Percentiles rank a stretch among this genome's conserved stretches.
These are phyloP conservation scores for Zoanthus sansibaricus DNA, from an alignment of 92 coral and sea anemone species.

Conservation along the genomic window DNA sequence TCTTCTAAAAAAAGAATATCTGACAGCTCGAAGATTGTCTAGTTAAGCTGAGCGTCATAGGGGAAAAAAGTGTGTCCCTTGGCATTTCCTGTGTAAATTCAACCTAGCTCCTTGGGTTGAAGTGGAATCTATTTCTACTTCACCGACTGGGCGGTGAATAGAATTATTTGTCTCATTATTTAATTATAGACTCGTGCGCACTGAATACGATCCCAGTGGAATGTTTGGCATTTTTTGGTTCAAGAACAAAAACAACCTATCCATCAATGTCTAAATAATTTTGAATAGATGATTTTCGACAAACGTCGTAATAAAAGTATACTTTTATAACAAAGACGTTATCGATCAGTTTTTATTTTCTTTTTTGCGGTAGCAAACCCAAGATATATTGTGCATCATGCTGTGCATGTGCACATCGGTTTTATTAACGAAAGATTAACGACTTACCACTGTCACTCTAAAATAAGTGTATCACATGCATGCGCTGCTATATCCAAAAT, in stretches of 20 bases:
- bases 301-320: neutral
- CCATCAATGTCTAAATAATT: slow-evolving; percentile 28
- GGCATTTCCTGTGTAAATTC: too few species aligned
- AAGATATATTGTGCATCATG: too few species aligned
- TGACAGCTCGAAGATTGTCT: too few species aligned
- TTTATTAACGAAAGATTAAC: too few species aligned
- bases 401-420: too few species aligned
- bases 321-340: neutral
- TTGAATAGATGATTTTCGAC: neutral
- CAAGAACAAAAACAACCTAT: slow-evolving; percentile 34
- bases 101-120: neutral
- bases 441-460: too few species aligned
- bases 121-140: neutral
- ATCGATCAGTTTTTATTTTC: neutral
- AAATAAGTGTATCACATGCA: too few species aligned
- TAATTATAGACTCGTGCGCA: slow-evolving; percentile 4
- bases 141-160: neutral
- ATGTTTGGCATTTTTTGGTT: neutral
- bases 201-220: neutral
- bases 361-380: too few species aligned
- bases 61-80: too few species aligned
- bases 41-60: too few species aligned
- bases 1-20: too few species aligned
- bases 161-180: neutral
- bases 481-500: too few species aligned